Percentiles rank a stretch among this genome's conserved stretches.
These are phyloP conservation scores for Cheilosia impressa DNA, from an alignment of 2,888 invertebrate genomes.

Conservation along the genomic window DNA sequence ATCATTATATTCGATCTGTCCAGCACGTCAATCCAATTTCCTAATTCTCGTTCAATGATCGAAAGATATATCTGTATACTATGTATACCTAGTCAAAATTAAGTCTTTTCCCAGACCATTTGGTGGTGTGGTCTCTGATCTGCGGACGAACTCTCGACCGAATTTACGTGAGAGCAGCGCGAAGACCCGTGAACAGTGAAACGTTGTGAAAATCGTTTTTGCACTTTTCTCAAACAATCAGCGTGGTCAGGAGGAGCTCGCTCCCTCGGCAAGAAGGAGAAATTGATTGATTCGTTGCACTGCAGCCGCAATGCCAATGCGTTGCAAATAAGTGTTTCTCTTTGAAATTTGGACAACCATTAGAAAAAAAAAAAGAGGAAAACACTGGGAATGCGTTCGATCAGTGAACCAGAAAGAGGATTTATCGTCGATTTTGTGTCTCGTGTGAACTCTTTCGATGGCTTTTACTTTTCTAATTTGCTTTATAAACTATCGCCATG, in stretches of 20 bases:
- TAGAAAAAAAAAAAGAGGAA: neutral
- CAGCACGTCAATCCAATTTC: constrained; percentile 61
- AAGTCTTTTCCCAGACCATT: constrained; percentile 58
- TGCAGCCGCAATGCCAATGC: constrained; percentile 14
- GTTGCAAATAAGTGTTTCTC: constrained; percentile 34
- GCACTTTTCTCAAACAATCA: constrained; percentile 72
- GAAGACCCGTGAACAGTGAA: constrained; percentile 25
- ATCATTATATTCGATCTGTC: constrained; percentile 32
- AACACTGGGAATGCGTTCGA: constrained; percentile 33
- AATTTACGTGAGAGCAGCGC: constrained; percentile 29
- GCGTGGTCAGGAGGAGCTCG: constrained; percentile 36
- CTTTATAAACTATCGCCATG: neutral
- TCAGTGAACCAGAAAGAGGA: constrained; percentile 49
- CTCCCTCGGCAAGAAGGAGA: constrained; percentile 14
- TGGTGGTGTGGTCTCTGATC: constrained; percentile 53
- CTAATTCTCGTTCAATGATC: constrained; percentile 37
- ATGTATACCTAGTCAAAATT: neutral
- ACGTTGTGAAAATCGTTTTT: constrained; percentile 61
- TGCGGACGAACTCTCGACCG: constrained; percentile 27
- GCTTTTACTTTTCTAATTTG: neutral
- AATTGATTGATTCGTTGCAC: constrained; percentile 62
- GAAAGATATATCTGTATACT: neutral
- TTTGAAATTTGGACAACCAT: constrained; percentile 21
- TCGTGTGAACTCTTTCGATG: constrained; percentile 9
- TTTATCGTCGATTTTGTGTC: neutral